Conservation (phyloP, 2,888 invertebrate genomes). For the Sympetrum striolatum region DNA sequence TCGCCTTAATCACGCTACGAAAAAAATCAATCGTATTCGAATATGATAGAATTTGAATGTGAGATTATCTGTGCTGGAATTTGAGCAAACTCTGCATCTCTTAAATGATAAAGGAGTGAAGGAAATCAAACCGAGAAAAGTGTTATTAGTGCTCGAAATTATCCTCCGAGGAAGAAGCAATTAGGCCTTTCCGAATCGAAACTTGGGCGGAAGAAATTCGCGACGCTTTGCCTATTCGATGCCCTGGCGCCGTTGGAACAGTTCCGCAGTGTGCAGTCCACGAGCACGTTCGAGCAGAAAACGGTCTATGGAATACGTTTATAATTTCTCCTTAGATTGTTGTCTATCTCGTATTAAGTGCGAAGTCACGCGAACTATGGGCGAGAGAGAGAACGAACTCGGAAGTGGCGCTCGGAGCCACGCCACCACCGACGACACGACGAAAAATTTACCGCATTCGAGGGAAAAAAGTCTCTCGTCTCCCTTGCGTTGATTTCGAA, state of each 20-base stretch:
- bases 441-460: background rate
- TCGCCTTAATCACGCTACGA: too few species aligned
- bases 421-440: background rate
- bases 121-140: too few species aligned
- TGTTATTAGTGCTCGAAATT: too few species aligned
- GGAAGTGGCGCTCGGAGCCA: background rate
- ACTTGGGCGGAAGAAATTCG: too few species aligned
- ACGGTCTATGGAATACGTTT: background rate
- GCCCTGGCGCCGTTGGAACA: background rate
- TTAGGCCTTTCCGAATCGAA: too few species aligned
- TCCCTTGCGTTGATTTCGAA: background rate
- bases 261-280: background rate
- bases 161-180: too few species aligned
- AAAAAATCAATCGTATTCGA: too few species aligned
- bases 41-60: too few species aligned
- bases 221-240: too few species aligned
- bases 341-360: background rate
- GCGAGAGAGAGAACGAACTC: background rate
- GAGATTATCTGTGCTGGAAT: too few species aligned
- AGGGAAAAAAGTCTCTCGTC: background rate
- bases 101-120: too few species aligned
- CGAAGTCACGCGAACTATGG: background rate
- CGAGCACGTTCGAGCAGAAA: background rate
- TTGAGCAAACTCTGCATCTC: too few species aligned
- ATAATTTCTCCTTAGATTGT: background rate